Conservation (phyloP, 2,888 invertebrate species). For the Thelaira solivaga region DNA sequence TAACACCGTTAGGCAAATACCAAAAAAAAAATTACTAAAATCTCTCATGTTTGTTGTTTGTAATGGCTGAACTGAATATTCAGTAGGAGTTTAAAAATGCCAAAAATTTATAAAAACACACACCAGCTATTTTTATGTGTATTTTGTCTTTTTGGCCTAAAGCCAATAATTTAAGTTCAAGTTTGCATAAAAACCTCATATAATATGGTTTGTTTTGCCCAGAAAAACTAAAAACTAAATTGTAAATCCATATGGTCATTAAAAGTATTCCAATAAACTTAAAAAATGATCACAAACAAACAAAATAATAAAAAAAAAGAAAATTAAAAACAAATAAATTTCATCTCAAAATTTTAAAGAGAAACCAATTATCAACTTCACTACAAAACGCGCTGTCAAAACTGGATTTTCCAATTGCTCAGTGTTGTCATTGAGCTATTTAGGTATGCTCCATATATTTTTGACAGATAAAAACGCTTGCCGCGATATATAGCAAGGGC, state of each 20-base stretch:
- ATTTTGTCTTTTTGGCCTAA: conserved; percentile 48
- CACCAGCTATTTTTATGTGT: background rate
- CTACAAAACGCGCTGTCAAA: too few species aligned
- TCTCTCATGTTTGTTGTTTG: conserved; percentile 32
- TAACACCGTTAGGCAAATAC: conserved; percentile 1
- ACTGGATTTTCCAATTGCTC: too few species aligned
- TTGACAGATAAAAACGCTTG: too few species aligned
- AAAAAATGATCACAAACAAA: conserved; percentile 9
- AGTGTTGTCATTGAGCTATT: too few species aligned
- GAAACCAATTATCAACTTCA: background rate
- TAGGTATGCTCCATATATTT: too few species aligned
- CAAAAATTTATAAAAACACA: conserved; percentile 7
- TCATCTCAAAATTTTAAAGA: background rate
- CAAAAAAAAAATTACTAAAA: conserved; percentile 23
- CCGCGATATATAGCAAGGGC: too few species aligned
- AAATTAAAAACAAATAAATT: conserved; percentile 35
- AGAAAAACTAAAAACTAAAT: background rate
- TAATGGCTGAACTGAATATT: conserved; percentile 50
- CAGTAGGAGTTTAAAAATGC: too few species aligned
- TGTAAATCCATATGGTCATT: conserved; percentile 3
- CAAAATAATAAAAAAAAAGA: conserved; percentile 15
- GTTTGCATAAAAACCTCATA: conserved; percentile 43
- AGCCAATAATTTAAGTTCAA: conserved; percentile 60
- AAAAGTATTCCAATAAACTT: conserved; percentile 21
- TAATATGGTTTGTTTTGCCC: background rate